Percentiles rank a stretch among this genome's conserved stretches.
phyloP scores from a whole-genome alignment of 2,113 vertebrate genomes.

The Dasyornis broadbenti region DNA sequence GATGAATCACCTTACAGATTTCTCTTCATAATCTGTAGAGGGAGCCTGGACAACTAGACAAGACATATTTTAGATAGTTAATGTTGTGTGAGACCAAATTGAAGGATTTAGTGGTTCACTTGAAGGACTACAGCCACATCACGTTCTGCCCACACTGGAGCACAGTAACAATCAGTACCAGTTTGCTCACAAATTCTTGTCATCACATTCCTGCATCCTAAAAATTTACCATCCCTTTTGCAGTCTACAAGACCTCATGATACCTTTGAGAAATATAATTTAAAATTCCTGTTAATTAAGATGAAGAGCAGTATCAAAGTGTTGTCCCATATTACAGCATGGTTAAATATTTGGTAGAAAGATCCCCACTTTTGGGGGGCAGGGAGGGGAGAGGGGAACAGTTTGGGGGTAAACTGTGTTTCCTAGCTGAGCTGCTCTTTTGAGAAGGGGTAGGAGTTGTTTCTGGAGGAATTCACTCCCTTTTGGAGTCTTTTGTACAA shows the following conservation, averaged over 20 bases:
- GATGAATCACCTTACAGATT: neutral
- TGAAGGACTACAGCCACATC: neutral
- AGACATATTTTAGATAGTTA: neutral
- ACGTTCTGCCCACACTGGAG: accelerated
- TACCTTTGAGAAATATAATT: neutral
- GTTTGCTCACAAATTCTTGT: neutral
- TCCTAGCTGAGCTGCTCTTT: neutral
- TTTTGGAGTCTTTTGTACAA: neutral
- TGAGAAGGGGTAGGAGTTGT: neutral
- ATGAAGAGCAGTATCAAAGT: too few relatives aligned
- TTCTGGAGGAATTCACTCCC: neutral
- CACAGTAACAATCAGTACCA: neutral
- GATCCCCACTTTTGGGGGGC: accelerated
- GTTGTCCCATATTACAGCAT: neutral
- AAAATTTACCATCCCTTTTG: neutral
- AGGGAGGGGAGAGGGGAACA: accelerated
- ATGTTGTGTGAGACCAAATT: neutral
- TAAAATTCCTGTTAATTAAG: neutral
- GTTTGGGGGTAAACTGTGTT: neutral
- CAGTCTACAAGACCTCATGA: neutral
- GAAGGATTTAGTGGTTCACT: neutral
- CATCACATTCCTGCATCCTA: neutral
- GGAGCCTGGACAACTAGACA: neutral
- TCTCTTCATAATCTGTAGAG: neutral
- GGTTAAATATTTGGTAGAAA: neutral